Conservation (phyloP, 2,113 vertebrate species). For the Salvelinus sp. region DNA sequence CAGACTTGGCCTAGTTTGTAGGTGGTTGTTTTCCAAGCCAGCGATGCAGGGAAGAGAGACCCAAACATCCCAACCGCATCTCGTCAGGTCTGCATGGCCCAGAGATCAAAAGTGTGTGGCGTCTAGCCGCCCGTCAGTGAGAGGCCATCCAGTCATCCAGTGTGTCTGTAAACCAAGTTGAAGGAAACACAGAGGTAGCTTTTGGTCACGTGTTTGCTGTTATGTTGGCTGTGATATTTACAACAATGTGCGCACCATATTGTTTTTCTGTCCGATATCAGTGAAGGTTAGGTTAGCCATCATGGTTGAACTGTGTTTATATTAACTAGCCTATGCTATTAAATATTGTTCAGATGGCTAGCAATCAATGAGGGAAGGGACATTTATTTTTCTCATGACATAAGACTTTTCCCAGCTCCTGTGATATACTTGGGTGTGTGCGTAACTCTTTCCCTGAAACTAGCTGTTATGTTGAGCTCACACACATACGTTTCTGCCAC, state of each 20-base stretch:
- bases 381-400: neutral
- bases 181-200: constrained; percentile 19
- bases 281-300: constrained; percentile 37
- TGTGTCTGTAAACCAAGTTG: constrained; percentile 31
- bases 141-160: constrained; percentile 25
- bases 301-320: constrained; percentile 27
- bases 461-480: too few species aligned
- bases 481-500: too few species aligned
- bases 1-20: constrained; percentile 23
- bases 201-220: constrained; percentile 56
- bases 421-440: too few species aligned
- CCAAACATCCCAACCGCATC: constrained; percentile 39
- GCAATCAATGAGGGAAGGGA: neutral
- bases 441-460: too few species aligned
- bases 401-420: neutral
- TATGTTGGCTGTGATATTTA: constrained; percentile 34
- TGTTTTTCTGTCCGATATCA: constrained; percentile 52
- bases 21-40: constrained; percentile 38
- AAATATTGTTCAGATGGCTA: neutral
- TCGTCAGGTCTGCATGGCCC: constrained; percentile 46
- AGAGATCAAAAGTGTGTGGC: constrained; percentile 47
- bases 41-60: neutral
- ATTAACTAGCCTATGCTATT: constrained; percentile 10
- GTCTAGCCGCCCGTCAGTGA: constrained; percentile 34
- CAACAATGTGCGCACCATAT: constrained; percentile 60